These are phyloP conservation scores for Empis stercorea DNA, from an alignment of 2,888 invertebrate species.

Conservation along the genomic window DNA sequence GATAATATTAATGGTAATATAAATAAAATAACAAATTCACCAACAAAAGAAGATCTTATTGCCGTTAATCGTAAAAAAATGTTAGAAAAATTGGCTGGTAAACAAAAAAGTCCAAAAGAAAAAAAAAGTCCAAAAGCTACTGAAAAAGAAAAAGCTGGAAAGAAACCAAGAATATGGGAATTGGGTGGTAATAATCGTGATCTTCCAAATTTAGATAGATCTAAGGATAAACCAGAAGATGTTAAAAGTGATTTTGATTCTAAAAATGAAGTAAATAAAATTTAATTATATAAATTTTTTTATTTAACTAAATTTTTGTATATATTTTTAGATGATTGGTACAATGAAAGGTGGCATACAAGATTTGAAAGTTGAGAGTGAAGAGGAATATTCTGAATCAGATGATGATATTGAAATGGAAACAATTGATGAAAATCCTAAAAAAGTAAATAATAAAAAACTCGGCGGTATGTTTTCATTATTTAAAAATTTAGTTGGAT, in stretches of 20 bases:
- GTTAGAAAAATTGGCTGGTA: conserved; percentile 54
- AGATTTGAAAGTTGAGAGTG: conserved; percentile 68
- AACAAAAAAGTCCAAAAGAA: conserved; percentile 43
- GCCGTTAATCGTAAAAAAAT: conserved; percentile 66
- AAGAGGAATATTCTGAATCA: conserved; percentile 49
- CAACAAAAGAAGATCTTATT: conserved; percentile 47
- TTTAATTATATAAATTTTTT: background rate
- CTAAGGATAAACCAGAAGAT: conserved; percentile 60
- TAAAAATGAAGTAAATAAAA: conserved; percentile 45
- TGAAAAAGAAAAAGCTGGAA: conserved; percentile 58
- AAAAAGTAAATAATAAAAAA: conserved; percentile 14
- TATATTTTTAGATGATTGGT: conserved; percentile 52
- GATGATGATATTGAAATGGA: conserved; percentile 34
- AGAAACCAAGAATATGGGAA: conserved; percentile 85
- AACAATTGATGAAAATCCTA: conserved; percentile 9
- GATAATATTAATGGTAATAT: conserved; percentile 37
- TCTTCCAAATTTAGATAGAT: conserved; percentile 64
- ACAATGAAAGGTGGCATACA: conserved; percentile 73
- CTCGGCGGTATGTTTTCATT: conserved; percentile 56
- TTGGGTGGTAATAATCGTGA: conserved; percentile 68
- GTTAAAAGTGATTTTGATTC: conserved; percentile 45
- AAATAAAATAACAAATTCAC: conserved; percentile 32
- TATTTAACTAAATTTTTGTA: conserved; percentile 3
- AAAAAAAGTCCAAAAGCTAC: conserved; percentile 35
- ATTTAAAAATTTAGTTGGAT: conserved; percentile 77